Evolutionary conservation across 2,797 vertebrate species (phyloP).

Genomic region (Chiroxiphia lanceolata): DNA sequence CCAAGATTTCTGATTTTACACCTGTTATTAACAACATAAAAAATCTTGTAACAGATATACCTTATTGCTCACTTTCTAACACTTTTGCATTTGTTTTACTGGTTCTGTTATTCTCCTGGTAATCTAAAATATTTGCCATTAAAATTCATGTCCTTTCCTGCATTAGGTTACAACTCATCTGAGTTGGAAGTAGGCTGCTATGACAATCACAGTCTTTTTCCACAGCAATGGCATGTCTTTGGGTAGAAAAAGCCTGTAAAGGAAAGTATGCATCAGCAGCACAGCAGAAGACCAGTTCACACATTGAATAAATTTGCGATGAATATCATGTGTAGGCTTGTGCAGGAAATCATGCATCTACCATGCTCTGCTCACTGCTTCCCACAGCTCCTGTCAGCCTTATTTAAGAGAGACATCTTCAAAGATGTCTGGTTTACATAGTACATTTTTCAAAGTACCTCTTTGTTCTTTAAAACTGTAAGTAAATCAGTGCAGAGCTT

Average conservation of each 20-base stretch:
- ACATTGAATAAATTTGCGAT: background rate
- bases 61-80: background rate
- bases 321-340: background rate
- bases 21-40: background rate
- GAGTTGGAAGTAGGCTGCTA: background rate
- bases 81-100: background rate
- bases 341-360: background rate
- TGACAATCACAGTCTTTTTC: background rate
- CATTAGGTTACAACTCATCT: background rate
- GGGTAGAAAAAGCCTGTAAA: background rate
- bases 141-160: background rate
- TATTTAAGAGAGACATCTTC: background rate
- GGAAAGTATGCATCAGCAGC: background rate
- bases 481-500: background rate
- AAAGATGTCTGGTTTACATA: fast-evolving
- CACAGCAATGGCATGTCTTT: background rate
- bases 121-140: background rate
- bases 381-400: background rate
- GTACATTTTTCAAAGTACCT: background rate
- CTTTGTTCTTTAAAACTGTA: background rate
- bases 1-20: background rate
- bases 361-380: background rate
- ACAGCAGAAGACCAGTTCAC: background rate
- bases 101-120: background rate
- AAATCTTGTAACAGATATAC: background rate